phyloP scores from a whole-genome alignment of 2,888 invertebrate species.

The Gryllus longicercus region DNA sequence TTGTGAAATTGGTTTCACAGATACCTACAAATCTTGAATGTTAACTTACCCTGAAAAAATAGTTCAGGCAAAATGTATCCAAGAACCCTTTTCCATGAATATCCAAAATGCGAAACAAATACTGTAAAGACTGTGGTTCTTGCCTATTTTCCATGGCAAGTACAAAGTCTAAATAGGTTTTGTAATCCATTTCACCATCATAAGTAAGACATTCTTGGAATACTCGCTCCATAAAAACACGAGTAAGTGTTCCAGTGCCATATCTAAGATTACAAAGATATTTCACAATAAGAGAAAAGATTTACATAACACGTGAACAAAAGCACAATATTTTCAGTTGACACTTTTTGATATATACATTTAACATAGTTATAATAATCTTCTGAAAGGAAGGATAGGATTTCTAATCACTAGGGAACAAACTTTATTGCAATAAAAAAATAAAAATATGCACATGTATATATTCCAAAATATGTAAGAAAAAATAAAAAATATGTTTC shows the following conservation, averaged over 20 bases:
- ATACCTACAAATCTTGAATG: not conserved
- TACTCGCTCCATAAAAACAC: slow-evolving; percentile 85
- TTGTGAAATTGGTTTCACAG: no score
- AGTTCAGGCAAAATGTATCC: slow-evolving; percentile 86
- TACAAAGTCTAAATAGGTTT: slow-evolving; percentile 92
- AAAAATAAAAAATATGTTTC: no score
- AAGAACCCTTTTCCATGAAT: slow-evolving; percentile 83
- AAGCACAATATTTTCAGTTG: not conserved
- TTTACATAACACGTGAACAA: not conserved
- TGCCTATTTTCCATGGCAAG: slow-evolving; percentile 87
- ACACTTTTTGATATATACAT: not conserved
- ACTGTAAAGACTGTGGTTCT: slow-evolving; percentile 88
- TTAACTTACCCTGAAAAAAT: slow-evolving; percentile 73
- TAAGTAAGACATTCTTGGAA: slow-evolving; percentile 95
- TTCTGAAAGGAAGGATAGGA: no score
- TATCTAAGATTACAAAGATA: slow-evolving; percentile 54
- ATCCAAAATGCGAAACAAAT: slow-evolving; percentile 87
- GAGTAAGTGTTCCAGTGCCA: slow-evolving; percentile 87
- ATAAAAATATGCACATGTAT: no score
- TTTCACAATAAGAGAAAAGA: slow-evolving; percentile 33
- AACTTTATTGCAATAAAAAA: no score
- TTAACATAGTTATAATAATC: not conserved
- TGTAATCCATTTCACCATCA: slow-evolving; percentile 95
- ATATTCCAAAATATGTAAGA: no score
- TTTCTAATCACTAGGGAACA: no score